A percentile compares a stretch with the other conserved stretches of the same genome.
phyloP scores from a whole-genome alignment of 2,113 vertebrate genomes.

The Pituophis catenifer region DNA sequence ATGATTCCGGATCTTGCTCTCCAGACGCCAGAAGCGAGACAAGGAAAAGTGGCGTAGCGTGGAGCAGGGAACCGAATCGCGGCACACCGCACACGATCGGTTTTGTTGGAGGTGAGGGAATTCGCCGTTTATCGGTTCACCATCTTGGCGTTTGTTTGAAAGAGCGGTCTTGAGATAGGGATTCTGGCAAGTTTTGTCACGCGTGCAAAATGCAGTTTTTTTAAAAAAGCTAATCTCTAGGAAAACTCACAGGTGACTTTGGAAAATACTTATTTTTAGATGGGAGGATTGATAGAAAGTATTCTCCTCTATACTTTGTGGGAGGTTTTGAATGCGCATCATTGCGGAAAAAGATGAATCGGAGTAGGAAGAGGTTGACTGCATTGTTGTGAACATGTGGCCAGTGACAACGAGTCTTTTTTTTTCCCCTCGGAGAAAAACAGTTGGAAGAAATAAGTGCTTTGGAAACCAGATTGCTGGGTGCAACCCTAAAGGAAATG shows the following conservation, averaged over 20 bases:
- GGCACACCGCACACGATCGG: background rate
- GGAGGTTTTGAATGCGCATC: background rate
- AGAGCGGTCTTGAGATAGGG: background rate
- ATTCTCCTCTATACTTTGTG: background rate
- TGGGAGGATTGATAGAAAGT: too few relatives aligned
- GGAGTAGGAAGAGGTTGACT: background rate
- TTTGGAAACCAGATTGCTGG: too few relatives aligned
- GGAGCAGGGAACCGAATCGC: background rate
- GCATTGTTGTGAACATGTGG: slow-evolving; percentile 19
- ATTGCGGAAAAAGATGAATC: background rate
- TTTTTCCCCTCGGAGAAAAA: background rate
- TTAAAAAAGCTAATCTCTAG: background rate
- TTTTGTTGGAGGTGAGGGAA: slow-evolving; percentile 4
- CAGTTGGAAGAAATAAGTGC: background rate
- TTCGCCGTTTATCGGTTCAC: too few relatives aligned
- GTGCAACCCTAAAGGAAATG: background rate
- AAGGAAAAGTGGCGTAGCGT: slow-evolving; percentile 24
- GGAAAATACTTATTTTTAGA: background rate
- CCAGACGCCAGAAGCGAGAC: slow-evolving; percentile 49
- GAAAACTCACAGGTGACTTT: background rate
- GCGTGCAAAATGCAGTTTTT: background rate
- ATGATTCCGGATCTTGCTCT: slow-evolving; percentile 10
- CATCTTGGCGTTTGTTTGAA: background rate
- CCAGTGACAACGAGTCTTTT: background rate
- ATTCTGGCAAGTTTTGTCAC: background rate